These are phyloP conservation scores for Leptoclinus maculatus DNA, from an alignment of 2,797 vertebrate genomes.

Conservation along the genomic window DNA sequence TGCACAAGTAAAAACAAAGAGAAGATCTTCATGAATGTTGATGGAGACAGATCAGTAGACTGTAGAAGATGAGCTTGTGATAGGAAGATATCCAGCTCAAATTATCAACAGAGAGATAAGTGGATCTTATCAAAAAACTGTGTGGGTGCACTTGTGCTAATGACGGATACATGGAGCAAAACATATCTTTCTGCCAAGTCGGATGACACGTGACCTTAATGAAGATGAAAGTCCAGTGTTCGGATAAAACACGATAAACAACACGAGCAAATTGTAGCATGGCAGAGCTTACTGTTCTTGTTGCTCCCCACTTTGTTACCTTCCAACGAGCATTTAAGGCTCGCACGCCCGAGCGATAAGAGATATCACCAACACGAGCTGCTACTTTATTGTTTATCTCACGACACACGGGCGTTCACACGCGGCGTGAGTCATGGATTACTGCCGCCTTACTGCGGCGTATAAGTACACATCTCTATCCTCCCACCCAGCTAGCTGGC, in stretches of 20 bases:
- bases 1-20: not conserved
- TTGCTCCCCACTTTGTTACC: not conserved
- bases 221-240: not conserved
- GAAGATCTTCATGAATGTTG: not conserved
- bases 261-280: not conserved
- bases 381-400: slow-evolving; percentile 41
- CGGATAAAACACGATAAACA: not conserved
- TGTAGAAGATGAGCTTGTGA: not conserved
- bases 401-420: slow-evolving; percentile 17
- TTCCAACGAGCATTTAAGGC: slow-evolving; percentile 20
- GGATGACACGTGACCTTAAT: not conserved
- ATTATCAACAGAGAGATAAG: not conserved
- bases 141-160: slow-evolving; percentile 12
- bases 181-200: not conserved
- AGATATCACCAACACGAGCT: slow-evolving; percentile 39
- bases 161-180: not conserved
- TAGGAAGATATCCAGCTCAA: not conserved
- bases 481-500: slow-evolving; percentile 63
- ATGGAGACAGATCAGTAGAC: not conserved
- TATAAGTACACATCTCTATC: slow-evolving; percentile 58
- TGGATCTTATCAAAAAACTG: not conserved
- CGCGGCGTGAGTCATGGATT: slow-evolving; percentile 61
- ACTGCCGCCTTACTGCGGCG: slow-evolving; percentile 52
- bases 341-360: slow-evolving; percentile 1
- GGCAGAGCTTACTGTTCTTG: not conserved